These are phyloP conservation scores for Leptoteleia sp. DNA, from an alignment of 1,140 invertebrate genomes.

Conservation along the genomic window DNA sequence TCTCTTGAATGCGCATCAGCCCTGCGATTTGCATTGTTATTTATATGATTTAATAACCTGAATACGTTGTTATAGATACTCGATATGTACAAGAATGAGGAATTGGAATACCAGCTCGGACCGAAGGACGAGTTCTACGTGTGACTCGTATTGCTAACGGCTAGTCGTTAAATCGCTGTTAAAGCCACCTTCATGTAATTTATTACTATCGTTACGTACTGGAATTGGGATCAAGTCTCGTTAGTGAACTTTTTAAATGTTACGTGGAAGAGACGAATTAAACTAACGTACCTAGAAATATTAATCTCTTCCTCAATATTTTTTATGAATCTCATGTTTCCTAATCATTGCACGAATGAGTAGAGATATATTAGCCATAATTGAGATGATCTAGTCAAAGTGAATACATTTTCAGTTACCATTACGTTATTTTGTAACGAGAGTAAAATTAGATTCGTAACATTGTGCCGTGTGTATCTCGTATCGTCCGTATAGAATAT, in stretches of 20 bases:
- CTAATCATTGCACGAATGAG: conserved; percentile 71
- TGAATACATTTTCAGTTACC: conserved; percentile 62
- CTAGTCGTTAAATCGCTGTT: conserved; percentile 62
- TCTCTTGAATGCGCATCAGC: conserved; percentile 10
- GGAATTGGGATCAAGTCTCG: conserved; percentile 81
- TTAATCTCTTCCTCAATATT: conserved; percentile 76
- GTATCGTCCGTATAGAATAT: conserved; percentile 63
- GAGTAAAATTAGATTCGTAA: conserved; percentile 56
- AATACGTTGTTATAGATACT: conserved; percentile 87
- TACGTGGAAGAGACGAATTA: conserved; percentile 65
- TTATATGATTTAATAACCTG: conserved; percentile 43
- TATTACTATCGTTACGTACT: conserved; percentile 75
- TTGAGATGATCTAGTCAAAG: conserved; percentile 80
- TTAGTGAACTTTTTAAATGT: conserved; percentile 71
- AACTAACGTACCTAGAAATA: conserved; percentile 71
- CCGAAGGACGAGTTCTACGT: conserved; percentile 94
- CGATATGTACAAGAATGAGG: conserved; percentile 97
- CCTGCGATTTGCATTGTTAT: conserved; percentile 15
- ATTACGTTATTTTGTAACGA: conserved; percentile 56
- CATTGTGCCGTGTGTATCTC: conserved; percentile 58
- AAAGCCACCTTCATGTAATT: conserved; percentile 70
- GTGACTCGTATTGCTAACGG: conserved; percentile 68
- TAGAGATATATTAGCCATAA: conserved; percentile 69
- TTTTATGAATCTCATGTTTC: conserved; percentile 78
- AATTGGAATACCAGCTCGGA: conserved; percentile 94